Conservation (phyloP, 2,888 invertebrate genomes). For the Amitus sp. region DNA sequence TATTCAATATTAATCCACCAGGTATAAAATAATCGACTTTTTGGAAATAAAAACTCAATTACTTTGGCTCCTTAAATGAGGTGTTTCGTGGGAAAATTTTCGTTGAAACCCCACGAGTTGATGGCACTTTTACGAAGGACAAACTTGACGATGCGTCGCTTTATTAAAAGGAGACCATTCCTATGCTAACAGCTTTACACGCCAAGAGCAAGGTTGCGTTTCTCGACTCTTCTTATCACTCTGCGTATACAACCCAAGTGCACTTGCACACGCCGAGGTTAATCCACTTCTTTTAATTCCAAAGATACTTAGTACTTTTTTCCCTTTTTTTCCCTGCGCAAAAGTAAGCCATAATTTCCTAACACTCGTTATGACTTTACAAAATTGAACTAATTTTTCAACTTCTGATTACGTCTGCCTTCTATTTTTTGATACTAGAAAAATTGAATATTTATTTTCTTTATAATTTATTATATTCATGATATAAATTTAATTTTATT, state of each 20-base stretch:
- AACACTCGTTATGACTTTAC: conserved; percentile 8
- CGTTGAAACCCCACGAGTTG: conserved; percentile 36
- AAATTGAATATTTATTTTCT: too few species aligned
- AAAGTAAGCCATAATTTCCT: conserved; percentile 15
- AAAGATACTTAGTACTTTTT: conserved; percentile 20
- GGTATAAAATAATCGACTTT: too few species aligned
- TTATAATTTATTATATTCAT: too few species aligned
- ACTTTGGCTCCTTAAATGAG: background rate
- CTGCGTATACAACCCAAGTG: conserved; percentile 31
- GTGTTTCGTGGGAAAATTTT: conserved; percentile 14
- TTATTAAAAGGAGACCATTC: conserved; percentile 57
- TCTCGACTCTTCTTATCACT: conserved; percentile 32
- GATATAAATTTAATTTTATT: too few species aligned
- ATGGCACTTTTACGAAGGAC: conserved; percentile 56
- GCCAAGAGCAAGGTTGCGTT: conserved; percentile 52
- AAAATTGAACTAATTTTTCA: conserved; percentile 16
- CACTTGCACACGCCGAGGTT: conserved; percentile 31
- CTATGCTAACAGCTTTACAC: conserved; percentile 61
- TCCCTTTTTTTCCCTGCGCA: conserved; percentile 10
- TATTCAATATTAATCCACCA: too few species aligned
- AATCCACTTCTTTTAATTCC: conserved; percentile 35
- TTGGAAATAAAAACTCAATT: background rate
- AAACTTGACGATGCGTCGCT: conserved; percentile 63
- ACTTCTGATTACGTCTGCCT: background rate
- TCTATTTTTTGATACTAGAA: too few species aligned